phyloP scores from a whole-genome alignment of 2,888 invertebrate genomes.

The Tetragonula carbonaria region DNA sequence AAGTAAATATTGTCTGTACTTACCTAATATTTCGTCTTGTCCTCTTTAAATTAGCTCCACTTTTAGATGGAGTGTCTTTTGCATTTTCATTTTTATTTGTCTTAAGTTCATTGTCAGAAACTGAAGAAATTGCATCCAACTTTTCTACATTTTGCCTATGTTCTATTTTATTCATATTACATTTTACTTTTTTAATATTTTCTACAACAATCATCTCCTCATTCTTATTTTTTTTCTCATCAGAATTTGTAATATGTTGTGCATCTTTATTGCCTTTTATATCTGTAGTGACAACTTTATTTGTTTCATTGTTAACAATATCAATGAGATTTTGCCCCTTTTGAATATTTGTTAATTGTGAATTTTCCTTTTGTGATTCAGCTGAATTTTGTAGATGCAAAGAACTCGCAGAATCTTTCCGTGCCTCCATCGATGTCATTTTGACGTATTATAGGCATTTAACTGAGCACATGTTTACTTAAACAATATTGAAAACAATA shows the following conservation, averaged over 20 bases:
- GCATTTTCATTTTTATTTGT: constrained; percentile 30
- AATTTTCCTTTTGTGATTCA: constrained; percentile 14
- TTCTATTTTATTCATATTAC: constrained; percentile 25
- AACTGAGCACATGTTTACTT: constrained; percentile 9
- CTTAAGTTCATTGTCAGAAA: constrained; percentile 23
- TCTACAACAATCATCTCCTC: constrained; percentile 29
- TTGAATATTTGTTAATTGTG: neutral
- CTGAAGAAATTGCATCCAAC: neutral
- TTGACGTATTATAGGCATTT: constrained; percentile 49
- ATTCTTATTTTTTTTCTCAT: constrained; percentile 13
- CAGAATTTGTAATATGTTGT: neutral
- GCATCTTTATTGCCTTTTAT: neutral
- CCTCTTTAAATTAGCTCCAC: constrained; percentile 66
- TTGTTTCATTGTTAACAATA: neutral
- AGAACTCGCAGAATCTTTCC: constrained; percentile 17
- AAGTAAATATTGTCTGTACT: constrained; percentile 40
- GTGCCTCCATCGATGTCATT: constrained; percentile 51
- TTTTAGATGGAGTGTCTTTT: constrained; percentile 47
- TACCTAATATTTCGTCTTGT: constrained; percentile 74
- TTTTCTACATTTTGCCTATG: constrained; percentile 9
- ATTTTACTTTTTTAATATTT: constrained; percentile 1
- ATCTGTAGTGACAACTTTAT: neutral
- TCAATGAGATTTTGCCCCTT: neutral
- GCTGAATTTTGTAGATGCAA: neutral
- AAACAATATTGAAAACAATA: constrained; percentile 4